Percentiles rank a stretch among this genome's conserved stretches.
These are phyloP conservation scores for Temnothorax longispinosus DNA, from an alignment of 1,140 invertebrate species.

Conservation along the genomic window DNA sequence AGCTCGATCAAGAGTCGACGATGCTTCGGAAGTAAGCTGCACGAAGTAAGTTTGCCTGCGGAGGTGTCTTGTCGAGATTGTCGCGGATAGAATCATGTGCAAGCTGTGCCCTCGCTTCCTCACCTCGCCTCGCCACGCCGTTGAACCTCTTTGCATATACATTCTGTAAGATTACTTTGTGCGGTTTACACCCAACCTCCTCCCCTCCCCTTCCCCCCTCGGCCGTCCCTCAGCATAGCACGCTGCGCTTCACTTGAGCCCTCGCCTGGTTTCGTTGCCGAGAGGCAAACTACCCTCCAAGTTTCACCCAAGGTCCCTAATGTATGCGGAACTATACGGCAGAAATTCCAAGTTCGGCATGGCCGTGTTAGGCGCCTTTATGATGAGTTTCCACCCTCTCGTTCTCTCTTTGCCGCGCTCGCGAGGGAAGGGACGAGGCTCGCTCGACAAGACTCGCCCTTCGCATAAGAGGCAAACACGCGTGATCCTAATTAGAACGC, in stretches of 20 bases:
- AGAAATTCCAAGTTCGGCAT: conserved; percentile 83
- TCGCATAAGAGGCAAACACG: conserved; percentile 79
- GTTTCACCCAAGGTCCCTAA: conserved; percentile 81
- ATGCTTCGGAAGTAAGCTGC: conserved; percentile 66
- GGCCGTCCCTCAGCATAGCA: conserved; percentile 53
- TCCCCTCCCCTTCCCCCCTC: conserved; percentile 65
- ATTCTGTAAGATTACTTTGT: conserved; percentile 87
- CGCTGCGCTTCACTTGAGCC: conserved; percentile 67
- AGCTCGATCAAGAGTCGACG: conserved; percentile 62
- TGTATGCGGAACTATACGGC: conserved; percentile 85
- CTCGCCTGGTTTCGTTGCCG: conserved; percentile 73
- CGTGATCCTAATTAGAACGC: conserved; percentile 86
- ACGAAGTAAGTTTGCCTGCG: conserved; percentile 77
- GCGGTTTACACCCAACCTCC: conserved; percentile 84
- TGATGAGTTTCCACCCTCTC: conserved; percentile 74
- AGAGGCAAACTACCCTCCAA: conserved; percentile 82
- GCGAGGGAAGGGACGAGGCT: conserved; percentile 58
- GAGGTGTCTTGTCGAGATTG: conserved; percentile 82
- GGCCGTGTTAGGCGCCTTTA: conserved; percentile 80
- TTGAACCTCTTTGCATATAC: conserved; percentile 86
- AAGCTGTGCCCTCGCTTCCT: conserved; percentile 82
- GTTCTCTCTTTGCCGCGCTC: conserved; percentile 55
- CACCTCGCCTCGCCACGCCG: conserved; percentile 60
- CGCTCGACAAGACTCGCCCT: conserved; percentile 72
- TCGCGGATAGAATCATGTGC: conserved; percentile 81